Percentiles rank a stretch among this genome's conserved stretches.
Evolutionary conservation across 2,113 vertebrate species (phyloP).

Genomic region (Suncus etruscus): DNA sequence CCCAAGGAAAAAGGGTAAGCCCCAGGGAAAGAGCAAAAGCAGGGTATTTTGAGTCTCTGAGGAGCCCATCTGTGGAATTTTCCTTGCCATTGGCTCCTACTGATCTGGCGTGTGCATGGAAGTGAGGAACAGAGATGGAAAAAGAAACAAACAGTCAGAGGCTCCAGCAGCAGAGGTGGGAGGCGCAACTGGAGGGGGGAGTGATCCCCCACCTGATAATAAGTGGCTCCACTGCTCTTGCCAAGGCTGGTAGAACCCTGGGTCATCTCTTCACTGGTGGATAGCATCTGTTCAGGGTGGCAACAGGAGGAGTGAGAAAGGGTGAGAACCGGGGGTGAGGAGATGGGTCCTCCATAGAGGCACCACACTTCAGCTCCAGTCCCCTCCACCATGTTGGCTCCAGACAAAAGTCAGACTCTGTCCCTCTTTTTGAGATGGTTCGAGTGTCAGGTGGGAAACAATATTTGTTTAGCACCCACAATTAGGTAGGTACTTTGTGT

Average conservation of each 20-base stretch:
- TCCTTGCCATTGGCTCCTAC: neutral
- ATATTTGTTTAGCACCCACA: neutral
- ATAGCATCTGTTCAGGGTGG: neutral
- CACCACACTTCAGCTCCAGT: too few relatives aligned
- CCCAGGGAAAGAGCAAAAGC: neutral
- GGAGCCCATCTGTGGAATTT: neutral
- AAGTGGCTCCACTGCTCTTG: constrained; percentile 60
- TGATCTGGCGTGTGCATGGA: neutral
- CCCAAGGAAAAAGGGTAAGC: neutral
- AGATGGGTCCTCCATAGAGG: too few relatives aligned
- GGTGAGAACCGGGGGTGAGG: neutral
- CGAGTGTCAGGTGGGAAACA: neutral
- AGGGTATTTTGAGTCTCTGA: neutral
- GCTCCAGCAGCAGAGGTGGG: neutral
- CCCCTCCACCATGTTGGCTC: too few relatives aligned
- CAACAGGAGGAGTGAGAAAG: neutral
- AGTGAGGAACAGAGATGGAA: neutral
- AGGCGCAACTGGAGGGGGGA: neutral
- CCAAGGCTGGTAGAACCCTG: too few relatives aligned
- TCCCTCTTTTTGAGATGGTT: neutral
- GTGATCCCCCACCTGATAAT: constrained; percentile 23
- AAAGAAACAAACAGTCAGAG: neutral
- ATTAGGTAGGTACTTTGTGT: too few relatives aligned
- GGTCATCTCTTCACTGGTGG: too few relatives aligned
- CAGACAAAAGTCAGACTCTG: neutral